Conservation (phyloP, 2,888 invertebrate species). For the Lucinisca nassula region DNA sequence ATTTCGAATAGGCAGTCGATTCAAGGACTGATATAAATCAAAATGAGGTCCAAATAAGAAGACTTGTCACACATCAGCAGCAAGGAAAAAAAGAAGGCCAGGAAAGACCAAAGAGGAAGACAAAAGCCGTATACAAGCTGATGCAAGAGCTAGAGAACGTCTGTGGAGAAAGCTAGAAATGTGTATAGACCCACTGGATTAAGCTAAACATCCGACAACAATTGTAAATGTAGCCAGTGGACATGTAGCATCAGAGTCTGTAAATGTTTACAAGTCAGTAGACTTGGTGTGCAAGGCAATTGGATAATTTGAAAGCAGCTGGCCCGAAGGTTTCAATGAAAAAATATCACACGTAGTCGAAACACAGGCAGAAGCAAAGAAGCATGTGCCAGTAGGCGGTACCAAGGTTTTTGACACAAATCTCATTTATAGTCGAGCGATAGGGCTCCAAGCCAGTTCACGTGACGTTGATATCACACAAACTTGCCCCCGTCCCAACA, state of each 20-base stretch:
- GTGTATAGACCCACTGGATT: neutral
- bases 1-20: too few species aligned
- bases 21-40: too few species aligned
- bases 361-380: slow-evolving; percentile 5
- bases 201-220: neutral
- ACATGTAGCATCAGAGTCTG: neutral
- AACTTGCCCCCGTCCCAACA: slow-evolving; percentile 59
- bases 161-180: slow-evolving; percentile 8
- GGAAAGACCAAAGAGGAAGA: slow-evolving; percentile 57
- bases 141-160: slow-evolving; percentile 23
- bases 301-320: slow-evolving; percentile 20
- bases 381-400: neutral
- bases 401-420: slow-evolving; percentile 14
- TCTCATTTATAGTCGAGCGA: slow-evolving; percentile 36
- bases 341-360: neutral
- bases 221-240: neutral
- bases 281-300: slow-evolving; percentile 19
- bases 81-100: neutral
- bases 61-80: slow-evolving; percentile 19
- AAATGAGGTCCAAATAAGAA: too few species aligned
- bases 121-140: slow-evolving; percentile 25
- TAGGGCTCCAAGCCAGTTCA: slow-evolving; percentile 23
- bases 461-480: slow-evolving; percentile 29
- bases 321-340: slow-evolving; percentile 12
- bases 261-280: slow-evolving; percentile 24